Percentiles rank a stretch among this genome's conserved stretches.
phyloP scores from a whole-genome alignment of 1,140 invertebrate species.

The Oncopodura yosiiana region DNA sequence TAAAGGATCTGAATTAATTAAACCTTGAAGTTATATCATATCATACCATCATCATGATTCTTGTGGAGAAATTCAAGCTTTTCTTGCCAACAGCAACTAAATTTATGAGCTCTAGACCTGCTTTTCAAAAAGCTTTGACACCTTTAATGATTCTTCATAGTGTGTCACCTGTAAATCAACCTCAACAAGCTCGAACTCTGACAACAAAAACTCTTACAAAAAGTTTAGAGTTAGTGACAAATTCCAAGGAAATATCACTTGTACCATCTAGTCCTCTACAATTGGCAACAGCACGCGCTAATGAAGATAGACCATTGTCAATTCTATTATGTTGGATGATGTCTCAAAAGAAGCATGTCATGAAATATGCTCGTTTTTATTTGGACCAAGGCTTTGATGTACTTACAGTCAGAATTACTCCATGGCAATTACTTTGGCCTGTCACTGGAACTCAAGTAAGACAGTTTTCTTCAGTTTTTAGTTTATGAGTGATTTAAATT shows the following conservation, averaged over 20 bases:
- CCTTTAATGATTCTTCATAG: constrained; percentile 30
- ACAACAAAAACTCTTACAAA: constrained; percentile 28
- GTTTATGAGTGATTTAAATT: not conserved
- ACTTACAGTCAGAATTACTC: constrained; percentile 39
- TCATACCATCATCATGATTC: constrained; percentile 2
- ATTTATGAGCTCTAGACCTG: constrained; percentile 1
- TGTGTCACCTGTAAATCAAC: constrained; percentile 15
- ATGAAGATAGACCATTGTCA: constrained; percentile 37
- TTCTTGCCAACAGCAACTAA: constrained; percentile 17
- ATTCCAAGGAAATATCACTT: constrained; percentile 14
- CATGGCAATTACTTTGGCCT: constrained; percentile 39
- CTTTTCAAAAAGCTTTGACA: constrained; percentile 24
- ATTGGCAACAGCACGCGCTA: constrained; percentile 1
- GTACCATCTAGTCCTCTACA: constrained; percentile 9
- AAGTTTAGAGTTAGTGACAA: constrained; percentile 27
- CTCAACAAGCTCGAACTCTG: constrained; percentile 16
- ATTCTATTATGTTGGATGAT: constrained; percentile 43
- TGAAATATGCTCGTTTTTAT: constrained; percentile 43
- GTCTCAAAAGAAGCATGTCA: constrained; percentile 41
- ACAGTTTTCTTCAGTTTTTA: not conserved
- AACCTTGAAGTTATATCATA: no score
- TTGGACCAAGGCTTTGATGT: constrained; percentile 44
- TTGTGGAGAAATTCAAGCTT: not conserved
- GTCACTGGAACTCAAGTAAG: constrained; percentile 31
- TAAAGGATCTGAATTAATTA: no score